phyloP scores from a whole-genome alignment of 2,888 invertebrate species.

The Stenchaetothrips biformis region DNA sequence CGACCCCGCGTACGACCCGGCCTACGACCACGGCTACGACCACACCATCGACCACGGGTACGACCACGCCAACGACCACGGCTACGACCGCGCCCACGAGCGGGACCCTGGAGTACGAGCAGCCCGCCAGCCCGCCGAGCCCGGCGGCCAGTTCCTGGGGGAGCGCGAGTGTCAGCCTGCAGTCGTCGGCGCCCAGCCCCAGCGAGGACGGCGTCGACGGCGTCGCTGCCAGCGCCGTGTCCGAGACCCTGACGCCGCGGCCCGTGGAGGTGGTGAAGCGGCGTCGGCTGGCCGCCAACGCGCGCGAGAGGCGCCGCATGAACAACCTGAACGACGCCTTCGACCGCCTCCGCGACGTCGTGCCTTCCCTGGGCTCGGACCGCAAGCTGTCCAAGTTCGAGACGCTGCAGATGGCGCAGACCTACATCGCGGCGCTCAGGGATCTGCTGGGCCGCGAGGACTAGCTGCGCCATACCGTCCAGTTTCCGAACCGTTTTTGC shows the following conservation, averaged over 20 bases:
- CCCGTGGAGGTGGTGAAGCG: conserved; percentile 50
- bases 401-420: conserved; percentile 72
- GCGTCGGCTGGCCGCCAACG: conserved; percentile 65
- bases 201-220: not conserved
- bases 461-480: not conserved
- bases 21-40: not conserved
- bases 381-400: conserved; percentile 70
- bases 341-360: conserved; percentile 65
- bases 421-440: conserved; percentile 63
- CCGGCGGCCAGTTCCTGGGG: not conserved
- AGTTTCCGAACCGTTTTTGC: too few species aligned
- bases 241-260: not conserved
- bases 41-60: not conserved
- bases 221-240: not conserved
- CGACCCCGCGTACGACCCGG: not conserved
- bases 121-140: not conserved
- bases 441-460: conserved; percentile 54
- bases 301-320: conserved; percentile 67
- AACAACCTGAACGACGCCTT: conserved; percentile 69
- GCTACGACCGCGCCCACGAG: too few species aligned
- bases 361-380: conserved; percentile 63
- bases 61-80: too few species aligned
- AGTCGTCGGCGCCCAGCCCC: not conserved
- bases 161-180: not conserved
- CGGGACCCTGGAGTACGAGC: not conserved